Percentiles rank a stretch among this genome's conserved stretches.
Evolutionary conservation across 2,888 invertebrate genomes (phyloP).

Genomic region (Andrena camellia): DNA sequence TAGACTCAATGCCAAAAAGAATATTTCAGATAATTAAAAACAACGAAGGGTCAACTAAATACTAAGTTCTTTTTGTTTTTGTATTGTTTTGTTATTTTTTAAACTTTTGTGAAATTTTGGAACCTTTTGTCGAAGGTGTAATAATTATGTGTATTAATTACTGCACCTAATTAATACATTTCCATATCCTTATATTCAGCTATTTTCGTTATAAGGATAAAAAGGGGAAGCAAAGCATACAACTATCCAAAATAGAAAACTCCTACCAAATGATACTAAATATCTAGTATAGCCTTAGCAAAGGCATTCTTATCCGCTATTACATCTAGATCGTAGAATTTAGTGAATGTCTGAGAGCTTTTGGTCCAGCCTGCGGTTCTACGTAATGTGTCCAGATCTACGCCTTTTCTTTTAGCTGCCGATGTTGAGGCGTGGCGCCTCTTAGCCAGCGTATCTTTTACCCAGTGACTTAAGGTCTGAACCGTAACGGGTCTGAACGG

Average conservation of each 20-base stretch:
- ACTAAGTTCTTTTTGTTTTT: not conserved
- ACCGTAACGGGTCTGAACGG: conserved; percentile 42
- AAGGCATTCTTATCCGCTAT: not conserved
- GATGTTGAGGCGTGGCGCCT: not conserved
- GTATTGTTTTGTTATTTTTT: not conserved
- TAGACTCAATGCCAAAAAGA: not conserved
- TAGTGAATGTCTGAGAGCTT: not conserved
- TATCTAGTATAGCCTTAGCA: not conserved
- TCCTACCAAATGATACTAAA: not conserved
- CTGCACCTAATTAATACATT: not conserved
- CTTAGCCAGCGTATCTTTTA: not conserved
- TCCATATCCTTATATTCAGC: not conserved
- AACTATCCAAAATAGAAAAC: not conserved
- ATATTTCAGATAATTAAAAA: not conserved
- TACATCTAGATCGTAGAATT: not conserved
- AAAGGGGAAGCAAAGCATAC: not conserved
- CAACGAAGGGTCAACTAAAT: not conserved
- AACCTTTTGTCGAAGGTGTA: too few relatives aligned
- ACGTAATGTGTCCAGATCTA: not conserved
- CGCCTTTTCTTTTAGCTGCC: not conserved
- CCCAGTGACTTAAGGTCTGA: conserved; percentile 34
- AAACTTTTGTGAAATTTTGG: not conserved
- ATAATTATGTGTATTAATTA: too few relatives aligned
- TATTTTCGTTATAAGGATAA: not conserved
- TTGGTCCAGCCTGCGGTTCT: not conserved